Evolutionary conservation across 2,797 vertebrate species (phyloP).

Genomic region (Enteromius anoplus): DNA sequence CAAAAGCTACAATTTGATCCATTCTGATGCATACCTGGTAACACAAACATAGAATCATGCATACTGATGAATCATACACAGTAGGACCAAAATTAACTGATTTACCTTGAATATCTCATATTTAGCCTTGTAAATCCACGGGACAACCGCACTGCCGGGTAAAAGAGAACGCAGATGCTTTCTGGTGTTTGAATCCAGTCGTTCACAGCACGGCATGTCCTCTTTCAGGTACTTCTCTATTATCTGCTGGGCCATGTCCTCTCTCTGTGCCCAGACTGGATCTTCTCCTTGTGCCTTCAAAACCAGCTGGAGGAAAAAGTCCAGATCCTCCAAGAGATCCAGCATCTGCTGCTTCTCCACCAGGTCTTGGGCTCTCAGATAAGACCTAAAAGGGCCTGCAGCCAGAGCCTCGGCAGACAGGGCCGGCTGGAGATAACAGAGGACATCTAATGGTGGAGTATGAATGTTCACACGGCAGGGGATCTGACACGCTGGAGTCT

Average conservation of each 20-base stretch:
- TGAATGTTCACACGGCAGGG: not conserved
- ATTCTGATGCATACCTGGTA: not conserved
- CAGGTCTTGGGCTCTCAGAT: conserved; percentile 5
- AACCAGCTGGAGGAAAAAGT: conserved; percentile 47
- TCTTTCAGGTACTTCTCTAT: conserved; percentile 17
- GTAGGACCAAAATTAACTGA: not conserved
- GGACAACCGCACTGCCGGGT: conserved; percentile 25
- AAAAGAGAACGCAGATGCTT: conserved; percentile 23
- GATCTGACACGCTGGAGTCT: conserved; percentile 28
- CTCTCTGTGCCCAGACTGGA: conserved; percentile 28
- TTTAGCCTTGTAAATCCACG: conserved; percentile 33
- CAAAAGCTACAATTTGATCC: not conserved
- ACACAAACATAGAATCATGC: not conserved
- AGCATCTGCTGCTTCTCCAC: conserved; percentile 37
- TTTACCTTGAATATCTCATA: conserved; percentile 44
- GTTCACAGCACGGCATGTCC: not conserved
- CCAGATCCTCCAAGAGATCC: conserved; percentile 51
- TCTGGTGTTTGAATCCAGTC: conserved; percentile 15
- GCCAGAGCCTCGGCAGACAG: conserved; percentile 35
- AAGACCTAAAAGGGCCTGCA: conserved; percentile 11
- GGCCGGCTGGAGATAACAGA: conserved; percentile 16
- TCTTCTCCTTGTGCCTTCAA: conserved; percentile 44
- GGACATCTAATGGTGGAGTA: conserved; percentile 8
- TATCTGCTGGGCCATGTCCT: conserved; percentile 18
- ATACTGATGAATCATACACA: not conserved